Evolutionary conservation across 92 coral and sea anemone genomes (phyloP), one percentile per base, ranked within the genome.

Genomic region (Phenganax marumi): DNA sequence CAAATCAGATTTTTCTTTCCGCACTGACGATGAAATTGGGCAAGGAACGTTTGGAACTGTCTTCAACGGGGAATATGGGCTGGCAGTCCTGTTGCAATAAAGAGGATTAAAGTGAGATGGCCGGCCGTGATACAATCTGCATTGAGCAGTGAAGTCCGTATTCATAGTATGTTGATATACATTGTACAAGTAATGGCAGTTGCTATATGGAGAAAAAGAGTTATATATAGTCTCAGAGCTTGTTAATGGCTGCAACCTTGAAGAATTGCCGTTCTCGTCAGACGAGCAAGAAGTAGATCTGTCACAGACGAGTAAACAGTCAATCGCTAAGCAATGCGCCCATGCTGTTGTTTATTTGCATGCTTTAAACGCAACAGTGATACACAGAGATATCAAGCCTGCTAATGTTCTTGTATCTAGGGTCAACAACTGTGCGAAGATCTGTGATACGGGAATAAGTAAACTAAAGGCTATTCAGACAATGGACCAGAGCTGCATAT

Each of bases 391-490:
- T 52, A 75, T 75, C 6, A 75, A 75, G 80, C 80, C 64, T 26
- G 80, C 80, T 6, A 75, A 76, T 54, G 81, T 76, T 63, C 64
- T 76, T 21, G 81, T 76, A 66, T 24, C 81, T 14, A 76, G 50
- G 64, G 49, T 53, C 19, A 51, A 66, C 65, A 52, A 56, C 68
- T 47, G 23, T 12, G 51, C 68, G 46, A 76, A 76, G 49, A 63
- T 76, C 21, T 76, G 77, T n/a, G 54, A 73, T 46, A 73, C 46
- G 81, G 81, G 81, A 8, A 76, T 76, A 76, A 76, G 81, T 48
- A 76, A 52, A 49, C 81, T 76, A 56, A 76, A 76, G 50, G 81
- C 65, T 26, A 66, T 51, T n/a, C 81, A 76, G 68, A 54, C 68
- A 76, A 55, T 54, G 81, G 43, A 56, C 43, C 25, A 56, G 12